Percentiles rank a stretch among this genome's conserved stretches.
phyloP scores from a whole-genome alignment of 2,888 invertebrate genomes.

The Polymixis flavicincta region DNA sequence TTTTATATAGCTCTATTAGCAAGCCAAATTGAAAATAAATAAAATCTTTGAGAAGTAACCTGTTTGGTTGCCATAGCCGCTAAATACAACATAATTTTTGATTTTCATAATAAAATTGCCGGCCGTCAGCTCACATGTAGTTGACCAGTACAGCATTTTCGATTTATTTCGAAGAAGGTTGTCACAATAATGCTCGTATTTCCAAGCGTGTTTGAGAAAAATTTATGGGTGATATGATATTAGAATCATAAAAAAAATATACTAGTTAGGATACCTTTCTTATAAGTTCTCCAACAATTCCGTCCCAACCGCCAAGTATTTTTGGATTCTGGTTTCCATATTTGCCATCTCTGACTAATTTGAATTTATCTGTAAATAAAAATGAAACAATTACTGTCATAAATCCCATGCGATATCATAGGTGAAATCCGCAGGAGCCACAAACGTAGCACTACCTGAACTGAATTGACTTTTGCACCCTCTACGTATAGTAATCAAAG shows the following conservation, averaged over 20 bases:
- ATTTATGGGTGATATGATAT: background rate
- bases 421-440: too few relatives aligned
- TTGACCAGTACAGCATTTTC: background rate
- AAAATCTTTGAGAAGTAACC: background rate
- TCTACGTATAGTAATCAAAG: slow-evolving; percentile 1
- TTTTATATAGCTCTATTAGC: background rate
- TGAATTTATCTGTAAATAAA: slow-evolving; percentile 93
- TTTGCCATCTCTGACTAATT: slow-evolving; percentile 96
- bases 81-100: background rate
- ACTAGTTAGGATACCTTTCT: slow-evolving; percentile 91
- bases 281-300: slow-evolving; percentile 97
- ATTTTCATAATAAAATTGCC: background rate
- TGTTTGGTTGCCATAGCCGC: background rate
- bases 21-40: background rate
- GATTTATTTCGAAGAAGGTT: background rate
- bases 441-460: background rate
- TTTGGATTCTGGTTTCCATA: slow-evolving; percentile 96
- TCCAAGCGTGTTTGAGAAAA: background rate
- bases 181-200: background rate
- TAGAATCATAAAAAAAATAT: background rate
- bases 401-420: background rate
- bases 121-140: background rate
- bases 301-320: slow-evolving; percentile 96
- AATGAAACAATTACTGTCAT: background rate
- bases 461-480: slow-evolving; percentile 10